These are phyloP conservation scores for Cantharis rufa DNA, from an alignment of 2,888 invertebrate genomes.

Conservation along the genomic window DNA sequence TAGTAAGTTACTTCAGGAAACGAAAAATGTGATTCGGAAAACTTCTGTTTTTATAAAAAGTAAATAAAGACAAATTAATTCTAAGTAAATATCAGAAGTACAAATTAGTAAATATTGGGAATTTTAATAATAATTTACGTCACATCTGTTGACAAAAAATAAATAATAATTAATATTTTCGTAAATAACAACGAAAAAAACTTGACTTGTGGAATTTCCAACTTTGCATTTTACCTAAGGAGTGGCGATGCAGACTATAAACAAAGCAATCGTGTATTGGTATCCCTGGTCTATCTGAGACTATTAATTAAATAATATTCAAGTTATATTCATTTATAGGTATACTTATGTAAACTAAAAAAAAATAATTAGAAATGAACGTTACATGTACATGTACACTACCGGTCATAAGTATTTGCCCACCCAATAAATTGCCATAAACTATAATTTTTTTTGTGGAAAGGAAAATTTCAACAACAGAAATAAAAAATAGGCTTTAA, in stretches of 20 bases:
- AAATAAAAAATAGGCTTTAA: too few species aligned
- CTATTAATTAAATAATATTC: too few species aligned
- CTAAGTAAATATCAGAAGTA: not conserved
- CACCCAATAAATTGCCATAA: too few species aligned
- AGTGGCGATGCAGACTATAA: not conserved
- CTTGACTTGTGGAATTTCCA: not conserved
- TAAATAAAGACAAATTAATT: not conserved
- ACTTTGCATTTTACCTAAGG: not conserved
- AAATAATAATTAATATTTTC: too few species aligned
- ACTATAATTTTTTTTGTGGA: too few species aligned
- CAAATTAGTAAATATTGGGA: not conserved
- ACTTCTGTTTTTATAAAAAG: not conserved
- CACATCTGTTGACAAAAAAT: not conserved
- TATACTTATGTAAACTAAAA: too few species aligned
- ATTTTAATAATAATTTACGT: not conserved
- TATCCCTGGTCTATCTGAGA: not conserved
- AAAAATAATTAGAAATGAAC: too few species aligned
- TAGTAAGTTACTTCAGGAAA: not conserved
- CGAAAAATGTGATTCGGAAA: not conserved
- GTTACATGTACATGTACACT: too few species aligned
- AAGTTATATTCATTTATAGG: too few species aligned
- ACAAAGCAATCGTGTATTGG: not conserved
- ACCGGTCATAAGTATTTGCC: too few species aligned
- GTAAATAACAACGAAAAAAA: too few species aligned
- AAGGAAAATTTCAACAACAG: too few species aligned